Evolutionary conservation across 2,113 vertebrate genomes (phyloP).

Genomic region (Albula glossodonta): DNA sequence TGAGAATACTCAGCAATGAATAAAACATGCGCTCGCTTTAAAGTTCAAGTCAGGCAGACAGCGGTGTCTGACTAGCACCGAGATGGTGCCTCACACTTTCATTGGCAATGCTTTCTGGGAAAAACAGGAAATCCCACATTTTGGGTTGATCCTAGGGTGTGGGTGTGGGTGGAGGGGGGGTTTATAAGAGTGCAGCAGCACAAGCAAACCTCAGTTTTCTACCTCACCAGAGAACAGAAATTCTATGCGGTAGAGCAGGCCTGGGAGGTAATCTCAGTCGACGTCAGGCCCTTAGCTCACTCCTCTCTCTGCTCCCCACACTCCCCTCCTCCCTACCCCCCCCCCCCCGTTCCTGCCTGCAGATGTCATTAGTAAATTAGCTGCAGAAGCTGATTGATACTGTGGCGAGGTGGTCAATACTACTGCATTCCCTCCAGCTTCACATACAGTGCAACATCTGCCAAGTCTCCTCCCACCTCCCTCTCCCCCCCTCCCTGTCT

Average conservation of each 20-base stretch:
- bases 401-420: constrained; percentile 52
- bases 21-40: not conserved
- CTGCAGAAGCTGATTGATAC: constrained; percentile 53
- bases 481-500: not conserved
- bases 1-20: not conserved
- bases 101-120: not conserved
- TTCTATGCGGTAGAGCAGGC: too few species aligned
- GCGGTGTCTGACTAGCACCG: too few species aligned
- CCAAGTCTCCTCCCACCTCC: constrained; percentile 39
- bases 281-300: not conserved
- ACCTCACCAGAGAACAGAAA: not conserved
- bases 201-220: not conserved
- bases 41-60: not conserved
- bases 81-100: not conserved
- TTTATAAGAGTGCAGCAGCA: not conserved
- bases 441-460: constrained; percentile 4
- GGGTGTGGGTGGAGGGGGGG: not conserved
- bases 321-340: too few species aligned
- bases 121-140: not conserved
- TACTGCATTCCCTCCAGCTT: constrained; percentile 40
- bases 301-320: not conserved
- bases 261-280: too few species aligned
- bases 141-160: not conserved
- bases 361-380: constrained; percentile 61
- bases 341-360: constrained; percentile 26